Evolutionary conservation across 2,888 invertebrate genomes (phyloP).

Genomic region (Horisme vitalbata): DNA sequence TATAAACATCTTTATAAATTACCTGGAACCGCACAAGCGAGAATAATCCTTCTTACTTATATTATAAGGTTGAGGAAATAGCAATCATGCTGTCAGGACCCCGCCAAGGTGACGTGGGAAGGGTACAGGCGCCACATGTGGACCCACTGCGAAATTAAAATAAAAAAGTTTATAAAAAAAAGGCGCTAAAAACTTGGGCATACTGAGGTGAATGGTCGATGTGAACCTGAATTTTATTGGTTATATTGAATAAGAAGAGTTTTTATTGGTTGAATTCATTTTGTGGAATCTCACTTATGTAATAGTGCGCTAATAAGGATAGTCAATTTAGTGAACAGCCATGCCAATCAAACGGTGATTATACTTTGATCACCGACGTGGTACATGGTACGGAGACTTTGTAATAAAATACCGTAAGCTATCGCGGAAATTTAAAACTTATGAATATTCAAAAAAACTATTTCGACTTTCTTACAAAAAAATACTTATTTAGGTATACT

Average conservation of each 20-base stretch:
- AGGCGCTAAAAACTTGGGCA: slow-evolving; percentile 40
- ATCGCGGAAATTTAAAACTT: too few species aligned
- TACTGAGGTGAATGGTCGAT: slow-evolving; percentile 43
- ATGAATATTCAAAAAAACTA: too few species aligned
- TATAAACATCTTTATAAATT: slow-evolving; percentile 33
- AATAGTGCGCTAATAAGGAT: too few species aligned
- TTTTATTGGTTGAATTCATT: too few species aligned
- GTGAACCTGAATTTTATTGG: slow-evolving; percentile 38
- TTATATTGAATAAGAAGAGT: not conserved
- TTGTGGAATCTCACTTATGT: too few species aligned
- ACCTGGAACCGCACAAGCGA: slow-evolving; percentile 6
- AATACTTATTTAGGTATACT: too few species aligned
- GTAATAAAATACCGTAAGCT: too few species aligned
- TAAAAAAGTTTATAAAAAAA: slow-evolving; percentile 51
- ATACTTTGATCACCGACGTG: too few species aligned
- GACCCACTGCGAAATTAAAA: slow-evolving; percentile 61
- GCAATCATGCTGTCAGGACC: slow-evolving; percentile 21
- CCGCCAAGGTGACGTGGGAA: slow-evolving; percentile 52
- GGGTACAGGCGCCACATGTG: slow-evolving; percentile 70
- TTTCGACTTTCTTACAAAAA: too few species aligned
- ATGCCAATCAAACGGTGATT: too few species aligned
- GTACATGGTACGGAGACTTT: too few species aligned
- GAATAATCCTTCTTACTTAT: slow-evolving; percentile 13
- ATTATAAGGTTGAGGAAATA: slow-evolving; percentile 13
- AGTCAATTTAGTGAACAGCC: too few species aligned